Evolutionary conservation across 2,888 invertebrate species (phyloP), one percentile per base, ranked within the genome.

Genomic region (Halictus quadricinctus): DNA sequence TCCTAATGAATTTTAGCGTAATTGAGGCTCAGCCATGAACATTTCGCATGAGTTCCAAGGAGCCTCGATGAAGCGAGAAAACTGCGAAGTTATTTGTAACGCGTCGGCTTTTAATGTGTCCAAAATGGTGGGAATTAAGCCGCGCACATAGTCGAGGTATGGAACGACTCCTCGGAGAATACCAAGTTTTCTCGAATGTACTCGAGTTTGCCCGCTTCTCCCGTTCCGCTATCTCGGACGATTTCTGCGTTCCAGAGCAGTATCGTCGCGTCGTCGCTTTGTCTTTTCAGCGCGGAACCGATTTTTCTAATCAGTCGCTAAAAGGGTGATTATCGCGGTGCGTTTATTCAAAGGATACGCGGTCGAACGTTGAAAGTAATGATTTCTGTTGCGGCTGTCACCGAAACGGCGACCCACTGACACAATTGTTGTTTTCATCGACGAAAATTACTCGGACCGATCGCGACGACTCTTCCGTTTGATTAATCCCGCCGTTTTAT

Each of bases 81-180:
- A 48, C 6, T 25, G 12, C 21, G 3, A 15, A 72, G 70, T 58
- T 72, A 72, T 66, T 50, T 25, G 15, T 15, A 72, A 46, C 43
- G 64, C 66, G 54, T 66, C 36, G 54, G 46, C 21, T 79, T 69
- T 69, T 58, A 81, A 80, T 48, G 46, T 73, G 21, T 25, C 21
- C 46, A 25, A 25, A 81, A 82, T 80, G 48, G 29, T 0, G 69
- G 54, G n/a, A 82, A 82, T 81, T 80, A 82, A 82, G 48, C 48
- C 18, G 58, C 29, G 58, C 69, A 7, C 29, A 7, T n/a, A 3
- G 43, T 46, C 21, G 41, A 12, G 36, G 36, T 50, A 7, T 6
- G 7, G 7, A 48, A 43, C 58, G 69, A 29, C 58, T 58, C 82
- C 48, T 18, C 29, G 4, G 58, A 48, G 74, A 75, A 15, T 50